Conservation (phyloP, 2,888 invertebrate species). For the Chorisops tibialis region DNA sequence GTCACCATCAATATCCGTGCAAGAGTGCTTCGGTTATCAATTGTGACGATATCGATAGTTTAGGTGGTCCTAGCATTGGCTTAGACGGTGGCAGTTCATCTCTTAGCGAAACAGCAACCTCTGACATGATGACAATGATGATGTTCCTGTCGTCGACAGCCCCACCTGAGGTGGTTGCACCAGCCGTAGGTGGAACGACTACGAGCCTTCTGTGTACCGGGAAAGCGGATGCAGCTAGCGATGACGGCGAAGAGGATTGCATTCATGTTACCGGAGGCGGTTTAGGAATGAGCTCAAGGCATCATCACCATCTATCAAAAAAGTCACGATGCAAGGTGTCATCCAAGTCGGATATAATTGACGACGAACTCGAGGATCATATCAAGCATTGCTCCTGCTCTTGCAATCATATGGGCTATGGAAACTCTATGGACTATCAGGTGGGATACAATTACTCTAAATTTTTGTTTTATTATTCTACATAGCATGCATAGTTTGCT, state of each 20-base stretch:
- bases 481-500: no score
- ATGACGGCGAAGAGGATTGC: background rate
- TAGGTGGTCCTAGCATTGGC: slow-evolving; percentile 23
- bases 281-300: background rate
- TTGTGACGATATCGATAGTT: slow-evolving; percentile 14
- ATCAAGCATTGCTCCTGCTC: slow-evolving; percentile 86
- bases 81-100: slow-evolving; percentile 30
- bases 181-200: slow-evolving; percentile 5
- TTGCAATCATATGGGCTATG: slow-evolving; percentile 92
- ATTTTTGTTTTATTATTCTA: no score
- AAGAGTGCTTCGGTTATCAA: background rate
- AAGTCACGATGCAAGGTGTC: slow-evolving; percentile 18
- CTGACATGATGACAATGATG: slow-evolving; percentile 33
- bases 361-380: slow-evolving; percentile 82
- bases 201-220: slow-evolving; percentile 11
- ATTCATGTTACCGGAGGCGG: background rate
- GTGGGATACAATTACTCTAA: no score
- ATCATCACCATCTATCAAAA: background rate
- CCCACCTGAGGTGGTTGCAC: slow-evolving; percentile 24
- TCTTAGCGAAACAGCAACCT: slow-evolving; percentile 22
- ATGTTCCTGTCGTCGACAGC: slow-evolving; percentile 32
- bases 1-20: slow-evolving; percentile 24
- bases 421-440: slow-evolving; percentile 89
- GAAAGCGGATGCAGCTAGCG: slow-evolving; percentile 5
- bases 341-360: slow-evolving; percentile 51